Percentiles rank a stretch among this genome's conserved stretches.
These are phyloP conservation scores for Heliconius hortense DNA, from an alignment of 2,888 invertebrate species.

Conservation along the genomic window DNA sequence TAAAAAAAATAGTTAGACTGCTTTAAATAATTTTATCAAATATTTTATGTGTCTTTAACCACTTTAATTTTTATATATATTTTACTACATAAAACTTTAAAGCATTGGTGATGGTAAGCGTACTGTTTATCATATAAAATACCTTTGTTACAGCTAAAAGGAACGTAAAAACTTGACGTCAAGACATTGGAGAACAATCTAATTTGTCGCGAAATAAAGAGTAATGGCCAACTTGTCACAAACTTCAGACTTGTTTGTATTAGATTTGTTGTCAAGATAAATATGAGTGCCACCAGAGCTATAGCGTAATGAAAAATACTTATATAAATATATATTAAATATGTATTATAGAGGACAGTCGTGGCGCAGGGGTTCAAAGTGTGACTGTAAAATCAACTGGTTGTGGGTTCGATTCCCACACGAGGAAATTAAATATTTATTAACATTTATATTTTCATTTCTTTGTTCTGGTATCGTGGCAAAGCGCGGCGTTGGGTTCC, in stretches of 20 bases:
- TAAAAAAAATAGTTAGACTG: neutral
- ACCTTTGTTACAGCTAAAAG: slow-evolving; percentile 13
- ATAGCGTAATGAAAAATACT: neutral
- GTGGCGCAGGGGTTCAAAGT: no score
- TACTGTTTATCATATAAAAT: slow-evolving; percentile 6
- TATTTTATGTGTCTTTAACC: neutral
- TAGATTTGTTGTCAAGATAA: slow-evolving; percentile 28
- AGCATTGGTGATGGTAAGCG: neutral
- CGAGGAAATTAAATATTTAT: no score
- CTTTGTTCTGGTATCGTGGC: no score
- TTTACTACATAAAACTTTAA: neutral
- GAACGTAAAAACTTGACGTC: slow-evolving; percentile 19
- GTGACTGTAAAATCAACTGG: no score
- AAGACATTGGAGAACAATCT: slow-evolving; percentile 31
- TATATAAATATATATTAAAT: no score
- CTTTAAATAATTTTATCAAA: neutral
- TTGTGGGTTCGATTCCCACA: no score
- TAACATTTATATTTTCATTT: no score
- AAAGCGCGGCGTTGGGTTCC: no score
- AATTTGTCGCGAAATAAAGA: slow-evolving; percentile 40
- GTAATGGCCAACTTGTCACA: slow-evolving; percentile 44
- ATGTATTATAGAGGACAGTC: no score
- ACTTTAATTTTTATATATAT: neutral
- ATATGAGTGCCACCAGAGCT: slow-evolving; percentile 21
- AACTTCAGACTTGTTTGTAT: slow-evolving; percentile 35